phyloP scores from a whole-genome alignment of 2,113 vertebrate genomes.

The Aptenodytes patagonicus region DNA sequence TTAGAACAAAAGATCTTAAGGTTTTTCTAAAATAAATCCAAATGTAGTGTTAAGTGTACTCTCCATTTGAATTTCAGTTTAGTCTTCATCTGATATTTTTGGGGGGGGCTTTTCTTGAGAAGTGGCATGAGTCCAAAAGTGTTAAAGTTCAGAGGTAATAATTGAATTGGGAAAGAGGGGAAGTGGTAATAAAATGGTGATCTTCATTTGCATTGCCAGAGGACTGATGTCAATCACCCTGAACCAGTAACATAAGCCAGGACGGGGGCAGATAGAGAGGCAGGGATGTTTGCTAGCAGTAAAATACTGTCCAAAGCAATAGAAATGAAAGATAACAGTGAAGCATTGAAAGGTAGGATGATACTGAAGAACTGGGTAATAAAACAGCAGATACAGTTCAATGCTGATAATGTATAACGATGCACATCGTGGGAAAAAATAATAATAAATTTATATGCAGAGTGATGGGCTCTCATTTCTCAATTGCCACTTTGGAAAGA shows the following conservation, averaged over 20 bases:
- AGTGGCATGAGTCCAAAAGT: background rate
- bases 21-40: background rate
- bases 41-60: background rate
- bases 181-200: background rate
- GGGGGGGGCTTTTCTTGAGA: background rate
- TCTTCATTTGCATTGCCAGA: background rate
- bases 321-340: background rate
- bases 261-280: background rate
- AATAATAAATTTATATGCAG: background rate
- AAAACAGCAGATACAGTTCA: background rate
- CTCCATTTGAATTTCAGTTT: background rate
- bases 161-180: background rate
- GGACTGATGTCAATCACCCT: background rate
- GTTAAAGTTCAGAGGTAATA: background rate
- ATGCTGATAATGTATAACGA: background rate
- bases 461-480: background rate
- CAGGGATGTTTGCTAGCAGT: background rate
- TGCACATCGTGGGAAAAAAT: background rate
- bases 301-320: background rate
- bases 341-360: background rate
- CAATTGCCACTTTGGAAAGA: background rate
- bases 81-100: background rate
- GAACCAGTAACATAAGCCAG: background rate
- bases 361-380: background rate
- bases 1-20: conserved; percentile 38